Conservation (phyloP, 2,113 vertebrate genomes). For the Perca fluviatilis region DNA sequence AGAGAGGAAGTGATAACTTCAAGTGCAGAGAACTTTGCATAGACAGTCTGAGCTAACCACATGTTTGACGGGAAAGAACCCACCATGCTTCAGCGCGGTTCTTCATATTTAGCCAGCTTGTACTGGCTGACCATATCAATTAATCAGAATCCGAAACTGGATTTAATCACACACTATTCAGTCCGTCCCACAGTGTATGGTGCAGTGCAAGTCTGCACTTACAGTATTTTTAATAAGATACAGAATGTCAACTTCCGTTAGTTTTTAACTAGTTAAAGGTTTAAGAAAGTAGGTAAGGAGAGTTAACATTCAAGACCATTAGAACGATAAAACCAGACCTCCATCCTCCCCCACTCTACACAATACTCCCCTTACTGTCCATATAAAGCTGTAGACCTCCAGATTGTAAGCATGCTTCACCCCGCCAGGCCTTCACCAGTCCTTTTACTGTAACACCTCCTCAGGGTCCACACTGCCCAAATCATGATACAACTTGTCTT, state of each 20-base stretch:
- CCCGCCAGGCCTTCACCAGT: background rate
- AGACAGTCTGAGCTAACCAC: conserved; percentile 12
- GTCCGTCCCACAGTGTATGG: no score
- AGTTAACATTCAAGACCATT: background rate
- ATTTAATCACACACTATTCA: background rate
- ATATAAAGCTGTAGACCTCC: no score
- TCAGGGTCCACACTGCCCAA: background rate
- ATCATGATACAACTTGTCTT: background rate
- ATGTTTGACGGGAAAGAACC: conserved; percentile 29
- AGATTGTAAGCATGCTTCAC: background rate
- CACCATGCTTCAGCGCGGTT: conserved; percentile 19
- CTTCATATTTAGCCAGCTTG: conserved; percentile 5
- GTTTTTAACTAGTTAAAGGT: background rate
- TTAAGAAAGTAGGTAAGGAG: no score
- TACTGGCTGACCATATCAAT: background rate
- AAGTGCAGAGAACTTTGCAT: conserved; percentile 55
- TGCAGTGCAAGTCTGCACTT: background rate
- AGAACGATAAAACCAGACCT: background rate
- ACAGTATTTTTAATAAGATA: no score
- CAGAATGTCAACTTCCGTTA: no score
- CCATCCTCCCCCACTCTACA: background rate
- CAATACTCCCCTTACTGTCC: background rate
- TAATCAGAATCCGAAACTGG: background rate
- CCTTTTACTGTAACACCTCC: background rate
- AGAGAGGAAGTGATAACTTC: conserved; percentile 62